Evolutionary conservation across 2,888 invertebrate genomes (phyloP), one percentile per base, ranked within the genome.

Genomic region (Chirona hameri): DNA sequence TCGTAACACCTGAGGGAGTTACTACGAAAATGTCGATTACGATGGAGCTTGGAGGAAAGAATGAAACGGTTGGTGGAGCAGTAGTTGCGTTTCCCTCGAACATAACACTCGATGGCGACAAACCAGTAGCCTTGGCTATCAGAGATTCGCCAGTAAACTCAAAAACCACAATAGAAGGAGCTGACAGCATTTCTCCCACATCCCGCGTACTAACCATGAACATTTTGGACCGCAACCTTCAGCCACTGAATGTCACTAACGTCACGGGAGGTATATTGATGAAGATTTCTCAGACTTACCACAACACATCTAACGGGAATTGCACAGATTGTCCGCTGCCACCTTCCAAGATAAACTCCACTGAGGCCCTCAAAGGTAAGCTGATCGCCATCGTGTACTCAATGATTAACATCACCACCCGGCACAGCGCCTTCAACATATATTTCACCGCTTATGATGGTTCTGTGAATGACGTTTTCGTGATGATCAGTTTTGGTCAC

Each of bases 401-500:
- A 12, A 24, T 10, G 15, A 83, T 83, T 65, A 84, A 83, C 72
- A 72, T 85, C 31, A 52, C 83, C n/a, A 76, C 79, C 5, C 60
- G 65, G 3, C 29, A 82, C 24, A 82, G 83, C 24, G 84, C 83
- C 24, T 83, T 81, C 55, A 82, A 81, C 0, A 81, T 85, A 1
- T 79, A 82, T 3, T 76, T 85, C 31, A 55, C 18, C 18, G 79
- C 83, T 15, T 39, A 57, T 1, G 72, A 52, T 14, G 9, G 48
- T 29, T n/a, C 46, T 18, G n/a, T 39, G 12, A 60, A 83, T 5
- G 60, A 81, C n/a, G 24, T 84, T 24, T 82, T 84, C 29, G 31
- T 85, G n/a, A 21, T 85, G 31, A 76, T 84, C 0, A 82, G 80
- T 48, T 80, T 83, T 31, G 60, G 82, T 27, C 83, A 82, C 72